Evolutionary conservation across 30 jellyfish, hydroid and myxozoan species (phyloP), one percentile per base, ranked within the genome.

Genomic region (Aurelia sp.): DNA sequence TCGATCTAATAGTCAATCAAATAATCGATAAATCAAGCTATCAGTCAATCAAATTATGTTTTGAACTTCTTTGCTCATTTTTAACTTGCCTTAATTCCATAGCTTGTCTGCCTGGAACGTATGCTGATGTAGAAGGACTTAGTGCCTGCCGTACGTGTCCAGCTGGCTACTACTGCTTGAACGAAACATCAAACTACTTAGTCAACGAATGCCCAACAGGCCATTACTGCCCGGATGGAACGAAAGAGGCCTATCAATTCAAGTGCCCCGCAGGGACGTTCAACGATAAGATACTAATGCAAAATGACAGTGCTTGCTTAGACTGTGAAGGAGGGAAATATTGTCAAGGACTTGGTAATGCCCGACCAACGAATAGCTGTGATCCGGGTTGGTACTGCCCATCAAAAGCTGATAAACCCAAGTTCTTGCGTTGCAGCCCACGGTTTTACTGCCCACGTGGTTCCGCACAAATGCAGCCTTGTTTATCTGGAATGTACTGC

Each of bases 341-440:
- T 60, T 93, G 98, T 79, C 89, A 87, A 78, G 98, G 98, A 33
- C 53, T 72, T 55, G 98, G 98, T 20, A 93, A 88, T 65, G 77
- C 55, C 19, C 73, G 93, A 30, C 90, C 93, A 6, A 87, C 98
- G 35, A 85, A 85, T 71, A 76, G 90, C 69, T 93, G 98, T 61
- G 91, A 87, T 50, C 88, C 91, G 4, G 97, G 98, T 8, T 93
- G 89, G 92, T 93, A 82, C 71, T 93, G 98, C 85, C 98, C 98
- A 47, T 70, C 96, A 12, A 88, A 81, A 11, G 89, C 96, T 15
- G 74, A 78, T 68, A 92, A 82, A 50, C 82, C 91, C 18, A 71
- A 23, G 53, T 79, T 57, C 63, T 13, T 50, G 58, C 66, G 75
- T 74, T 93, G 98, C 66, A 87, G 77, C 23, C 91, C 90, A 47